Percentiles rank a stretch among this genome's conserved stretches.
Conservation (phyloP, 2,888 invertebrate species). For the Lingula anatina region DNA sequence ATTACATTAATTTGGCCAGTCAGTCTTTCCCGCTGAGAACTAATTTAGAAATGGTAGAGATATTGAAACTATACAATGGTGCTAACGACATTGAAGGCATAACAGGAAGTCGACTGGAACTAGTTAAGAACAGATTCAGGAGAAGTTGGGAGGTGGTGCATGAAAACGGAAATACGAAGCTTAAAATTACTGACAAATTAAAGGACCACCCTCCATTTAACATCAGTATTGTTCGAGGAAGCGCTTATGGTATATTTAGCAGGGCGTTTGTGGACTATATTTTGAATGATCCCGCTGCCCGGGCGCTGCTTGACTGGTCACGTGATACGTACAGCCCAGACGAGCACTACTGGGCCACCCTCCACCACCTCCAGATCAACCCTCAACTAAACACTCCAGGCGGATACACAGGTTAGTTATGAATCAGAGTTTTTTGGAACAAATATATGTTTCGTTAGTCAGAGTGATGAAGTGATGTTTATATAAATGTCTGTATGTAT, state of each 20-base stretch:
- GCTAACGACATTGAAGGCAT: conserved; percentile 49
- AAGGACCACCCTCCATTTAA: conserved; percentile 21
- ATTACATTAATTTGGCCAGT: conserved; percentile 48
- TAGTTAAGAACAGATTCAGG: conserved; percentile 10
- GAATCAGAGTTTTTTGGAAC: not conserved
- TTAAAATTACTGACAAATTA: conserved; percentile 18
- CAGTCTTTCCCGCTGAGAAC: conserved; percentile 48
- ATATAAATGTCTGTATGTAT: too few relatives aligned
- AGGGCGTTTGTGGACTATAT: conserved; percentile 42
- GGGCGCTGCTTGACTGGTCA: conserved; percentile 41
- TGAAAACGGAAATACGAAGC: conserved; percentile 11
- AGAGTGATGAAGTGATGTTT: too few relatives aligned
- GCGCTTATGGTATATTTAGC: conserved; percentile 47
- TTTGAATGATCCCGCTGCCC: conserved; percentile 24
- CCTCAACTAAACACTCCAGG: conserved; percentile 37
- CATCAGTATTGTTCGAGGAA: conserved; percentile 38
- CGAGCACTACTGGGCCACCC: conserved; percentile 49
- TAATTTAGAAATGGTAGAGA: conserved; percentile 44
- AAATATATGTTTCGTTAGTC: too few relatives aligned
- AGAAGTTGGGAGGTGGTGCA: conserved; percentile 16
- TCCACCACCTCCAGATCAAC: conserved; percentile 36
- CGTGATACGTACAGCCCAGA: conserved; percentile 41
- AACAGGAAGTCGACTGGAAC: conserved; percentile 19
- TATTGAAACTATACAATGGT: conserved; percentile 46
- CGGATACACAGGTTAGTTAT: conserved; percentile 31